These are phyloP conservation scores for Sciurus vulgaris DNA, from an alignment of 2,797 vertebrate genomes.

Conservation along the genomic window DNA sequence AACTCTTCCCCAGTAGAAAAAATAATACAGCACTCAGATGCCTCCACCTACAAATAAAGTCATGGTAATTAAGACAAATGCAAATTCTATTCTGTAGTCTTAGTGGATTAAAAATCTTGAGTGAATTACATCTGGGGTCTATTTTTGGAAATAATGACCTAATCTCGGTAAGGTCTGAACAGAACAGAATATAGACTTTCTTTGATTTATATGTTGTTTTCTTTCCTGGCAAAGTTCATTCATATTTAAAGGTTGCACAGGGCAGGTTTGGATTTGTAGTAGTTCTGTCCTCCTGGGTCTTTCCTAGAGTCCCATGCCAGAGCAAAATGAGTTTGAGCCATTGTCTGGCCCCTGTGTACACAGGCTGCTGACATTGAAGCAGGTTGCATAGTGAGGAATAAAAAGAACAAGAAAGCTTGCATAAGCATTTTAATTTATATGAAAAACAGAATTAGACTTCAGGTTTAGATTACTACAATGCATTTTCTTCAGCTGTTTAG, in stretches of 20 bases:
- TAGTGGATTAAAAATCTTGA: background rate
- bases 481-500: background rate
- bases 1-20: background rate
- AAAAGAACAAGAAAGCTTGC: background rate
- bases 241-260: background rate
- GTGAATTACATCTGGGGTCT: background rate
- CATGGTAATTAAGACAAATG: background rate
- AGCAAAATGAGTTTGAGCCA: background rate
- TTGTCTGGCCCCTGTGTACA: background rate
- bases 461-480: background rate
- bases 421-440: constrained; percentile 4
- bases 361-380: background rate
- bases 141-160: background rate
- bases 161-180: background rate
- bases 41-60: background rate
- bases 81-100: background rate
- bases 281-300: background rate
- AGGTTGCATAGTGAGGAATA: background rate
- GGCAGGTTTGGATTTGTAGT: background rate
- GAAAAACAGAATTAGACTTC: background rate
- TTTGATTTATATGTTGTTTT: background rate
- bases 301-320: background rate
- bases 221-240: background rate
- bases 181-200: background rate
- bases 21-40: background rate